phyloP scores from a whole-genome alignment of 1,140 invertebrate species.

The Drosophila kepulauana region DNA sequence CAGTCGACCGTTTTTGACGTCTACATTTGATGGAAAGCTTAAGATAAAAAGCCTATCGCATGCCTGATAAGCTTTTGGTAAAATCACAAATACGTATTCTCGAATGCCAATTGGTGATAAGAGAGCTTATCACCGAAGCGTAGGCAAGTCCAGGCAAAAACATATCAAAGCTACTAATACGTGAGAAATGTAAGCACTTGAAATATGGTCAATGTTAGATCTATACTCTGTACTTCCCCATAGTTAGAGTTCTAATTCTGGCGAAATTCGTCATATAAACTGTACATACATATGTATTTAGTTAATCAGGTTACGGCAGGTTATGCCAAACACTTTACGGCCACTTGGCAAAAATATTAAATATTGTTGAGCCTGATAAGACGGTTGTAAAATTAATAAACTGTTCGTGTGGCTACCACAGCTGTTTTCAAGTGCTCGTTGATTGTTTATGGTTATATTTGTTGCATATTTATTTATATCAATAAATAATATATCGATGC shows the following conservation, averaged over 20 bases:
- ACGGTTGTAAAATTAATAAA: neutral
- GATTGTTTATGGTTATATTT: neutral
- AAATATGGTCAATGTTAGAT: neutral
- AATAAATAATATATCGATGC: neutral
- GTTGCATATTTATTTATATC: neutral
- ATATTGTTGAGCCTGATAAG: neutral
- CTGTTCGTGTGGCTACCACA: neutral
- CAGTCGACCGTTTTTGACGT: constrained; percentile 13
- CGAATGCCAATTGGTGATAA: constrained; percentile 23
- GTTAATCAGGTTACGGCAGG: constrained; percentile 4
- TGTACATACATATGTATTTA: too few relatives aligned
- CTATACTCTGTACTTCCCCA: neutral
- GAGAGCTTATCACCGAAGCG: constrained; percentile 17
- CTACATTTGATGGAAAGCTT: constrained; percentile 5
- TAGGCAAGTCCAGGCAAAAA: neutral
- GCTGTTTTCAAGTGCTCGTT: neutral
- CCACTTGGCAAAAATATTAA: neutral
- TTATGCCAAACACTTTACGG: neutral
- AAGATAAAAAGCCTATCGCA: constrained; percentile 20
- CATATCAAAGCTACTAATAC: neutral
- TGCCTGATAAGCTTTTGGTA: constrained; percentile 6
- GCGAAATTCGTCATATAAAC: neutral
- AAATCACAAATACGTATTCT: constrained; percentile 2
- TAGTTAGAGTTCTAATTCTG: neutral
- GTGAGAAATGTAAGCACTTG: neutral